Evolutionary conservation across 1,140 invertebrate species (phyloP), one percentile per base, ranked within the genome.

Genomic region (Trichonephila clavipes): DNA sequence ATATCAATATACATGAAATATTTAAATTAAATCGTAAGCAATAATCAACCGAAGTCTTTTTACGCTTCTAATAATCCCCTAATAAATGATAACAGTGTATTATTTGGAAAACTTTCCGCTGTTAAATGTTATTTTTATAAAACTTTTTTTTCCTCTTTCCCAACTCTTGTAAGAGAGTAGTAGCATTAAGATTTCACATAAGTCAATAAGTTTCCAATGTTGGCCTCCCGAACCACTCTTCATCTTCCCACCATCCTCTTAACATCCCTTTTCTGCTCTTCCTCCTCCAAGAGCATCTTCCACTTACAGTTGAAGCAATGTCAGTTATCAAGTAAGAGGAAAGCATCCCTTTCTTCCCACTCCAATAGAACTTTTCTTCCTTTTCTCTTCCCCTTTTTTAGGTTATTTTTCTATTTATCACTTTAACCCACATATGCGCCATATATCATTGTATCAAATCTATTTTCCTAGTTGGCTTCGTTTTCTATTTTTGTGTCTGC

Each of bases 241-340:
- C 85, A 58, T 82, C 58, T 93, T 93, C 92, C 92, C 92, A 93
- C 62, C 86, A 88, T 40, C 92, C 92, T 93, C 92, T 93, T 93
- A 93, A 82, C 92, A 81, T 81, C 86, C 83, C 88, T 82, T 58
- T 89, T 92, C 51, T n/a, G 51, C 59, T 62, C 86, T 88, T 34
- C 7, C 86, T 77, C 72, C 28, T 81, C 61, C 19, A n/a, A 86
- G 58, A 87, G 91, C 91, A 87, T 93, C 92, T 72, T 81, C 69
- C 66, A 40, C 85, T 88, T 82, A 81, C 34, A 82, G 28, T n/a
- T 62, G 92, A 62, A 93, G 86, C 66, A 51, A 72, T 88, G 85
- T 93, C 92, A 88, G 92, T 93, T 93, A 93, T 88, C 51, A 44
- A 93, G 85, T 19, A 28, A 81, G 62, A 88, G 69, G 40, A 51